Evolutionary conservation across 1,140 invertebrate species (phyloP).

Genomic region (Diabrotica undecimpunctata): DNA sequence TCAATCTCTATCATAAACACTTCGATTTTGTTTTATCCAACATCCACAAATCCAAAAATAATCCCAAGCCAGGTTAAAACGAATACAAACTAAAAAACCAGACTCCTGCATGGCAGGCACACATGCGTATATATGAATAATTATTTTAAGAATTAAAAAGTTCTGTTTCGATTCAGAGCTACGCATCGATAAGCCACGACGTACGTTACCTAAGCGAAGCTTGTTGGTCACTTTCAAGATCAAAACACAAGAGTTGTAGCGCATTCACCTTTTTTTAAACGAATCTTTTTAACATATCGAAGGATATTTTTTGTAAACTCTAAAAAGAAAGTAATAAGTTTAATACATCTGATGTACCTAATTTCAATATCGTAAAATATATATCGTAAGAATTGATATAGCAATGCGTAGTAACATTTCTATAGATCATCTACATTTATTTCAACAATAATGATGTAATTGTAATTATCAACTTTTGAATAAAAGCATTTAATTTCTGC

Average conservation of each 20-base stretch:
- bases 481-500: too few species aligned
- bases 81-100: constrained; percentile 21
- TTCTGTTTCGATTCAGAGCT: constrained; percentile 23
- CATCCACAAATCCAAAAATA: constrained; percentile 15
- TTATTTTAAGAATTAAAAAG: constrained; percentile 34
- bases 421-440: too few species aligned
- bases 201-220: constrained; percentile 10
- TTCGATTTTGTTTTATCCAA: too few species aligned
- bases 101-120: constrained; percentile 22
- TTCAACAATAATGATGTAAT: too few species aligned
- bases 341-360: neutral
- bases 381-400: too few species aligned
- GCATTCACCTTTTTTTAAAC: neutral
- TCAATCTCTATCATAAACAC: too few species aligned
- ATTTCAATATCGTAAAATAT: neutral
- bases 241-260: neutral
- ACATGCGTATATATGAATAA: constrained; percentile 30
- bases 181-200: constrained; percentile 10
- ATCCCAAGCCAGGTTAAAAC: constrained; percentile 14
- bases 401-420: too few species aligned
- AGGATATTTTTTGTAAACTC: neutral
- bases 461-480: too few species aligned
- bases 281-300: neutral
- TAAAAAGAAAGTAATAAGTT: neutral
- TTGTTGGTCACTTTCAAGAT: neutral